phyloP scores from a whole-genome alignment of 2,797 vertebrate genomes.

The Xiphophorus birchmanni region DNA sequence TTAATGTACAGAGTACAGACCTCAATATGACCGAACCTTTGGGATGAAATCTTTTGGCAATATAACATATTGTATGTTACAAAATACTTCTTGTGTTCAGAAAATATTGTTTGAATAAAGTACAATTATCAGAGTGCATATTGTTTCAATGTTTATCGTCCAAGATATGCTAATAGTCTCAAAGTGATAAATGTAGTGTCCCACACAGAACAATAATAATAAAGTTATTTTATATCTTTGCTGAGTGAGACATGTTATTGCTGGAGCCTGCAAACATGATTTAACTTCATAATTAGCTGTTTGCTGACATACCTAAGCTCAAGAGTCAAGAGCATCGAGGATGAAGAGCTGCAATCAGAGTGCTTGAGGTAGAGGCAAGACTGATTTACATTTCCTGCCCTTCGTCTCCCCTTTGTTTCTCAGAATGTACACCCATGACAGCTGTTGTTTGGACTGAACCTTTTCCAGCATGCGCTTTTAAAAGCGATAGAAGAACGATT shows the following conservation, averaged over 20 bases:
- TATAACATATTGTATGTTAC: background rate
- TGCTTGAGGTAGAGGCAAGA: background rate
- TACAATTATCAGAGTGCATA: background rate
- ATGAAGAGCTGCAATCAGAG: background rate
- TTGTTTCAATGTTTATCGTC: background rate
- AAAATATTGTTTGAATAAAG: background rate
- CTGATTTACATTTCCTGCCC: slow-evolving; percentile 9
- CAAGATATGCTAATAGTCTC: background rate
- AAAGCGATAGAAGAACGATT: slow-evolving; percentile 28
- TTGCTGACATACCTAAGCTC: background rate
- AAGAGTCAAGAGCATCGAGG: background rate
- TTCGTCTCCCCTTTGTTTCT: slow-evolving; percentile 6
- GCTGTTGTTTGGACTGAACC: slow-evolving; percentile 17
- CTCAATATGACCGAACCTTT: background rate
- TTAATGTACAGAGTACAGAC: background rate
- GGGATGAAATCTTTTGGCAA: background rate
- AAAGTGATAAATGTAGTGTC: background rate
- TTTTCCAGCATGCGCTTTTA: background rate
- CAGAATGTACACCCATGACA: background rate
- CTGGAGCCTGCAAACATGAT: background rate
- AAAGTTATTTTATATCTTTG: background rate
- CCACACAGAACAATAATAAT: background rate
- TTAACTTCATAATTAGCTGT: slow-evolving; percentile 8
- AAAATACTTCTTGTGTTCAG: background rate
- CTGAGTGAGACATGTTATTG: background rate